Conservation (phyloP, 2,113 vertebrate genomes). For the Brachyhypopomus occidentalis region DNA sequence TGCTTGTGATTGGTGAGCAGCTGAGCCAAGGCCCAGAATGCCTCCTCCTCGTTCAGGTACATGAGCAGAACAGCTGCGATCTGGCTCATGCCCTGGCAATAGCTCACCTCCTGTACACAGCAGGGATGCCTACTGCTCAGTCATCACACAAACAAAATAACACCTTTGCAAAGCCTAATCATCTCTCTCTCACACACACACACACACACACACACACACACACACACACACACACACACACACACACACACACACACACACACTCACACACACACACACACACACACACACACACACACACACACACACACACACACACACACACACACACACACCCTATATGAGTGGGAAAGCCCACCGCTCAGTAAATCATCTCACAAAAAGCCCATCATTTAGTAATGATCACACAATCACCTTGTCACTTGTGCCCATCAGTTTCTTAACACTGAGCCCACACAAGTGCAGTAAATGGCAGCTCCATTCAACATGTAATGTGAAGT, state of each 20-base stretch:
- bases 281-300: too few relatives aligned
- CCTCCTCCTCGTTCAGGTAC: slow-evolving; percentile 88
- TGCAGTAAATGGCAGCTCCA: background rate
- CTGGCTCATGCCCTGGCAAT: slow-evolving; percentile 93
- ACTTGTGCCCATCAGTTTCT: background rate
- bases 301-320: too few relatives aligned
- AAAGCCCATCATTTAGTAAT: too few relatives aligned
- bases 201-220: too few relatives aligned
- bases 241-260: too few relatives aligned
- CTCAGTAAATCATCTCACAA: background rate
- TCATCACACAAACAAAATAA: slow-evolving; percentile 13
- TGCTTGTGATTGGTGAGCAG: slow-evolving; percentile 84
- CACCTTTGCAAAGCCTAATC: too few relatives aligned
- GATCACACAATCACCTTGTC: background rate
- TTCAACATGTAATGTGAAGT: background rate
- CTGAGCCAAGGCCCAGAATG: slow-evolving; percentile 88
- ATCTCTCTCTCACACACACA: background rate
- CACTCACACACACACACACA: too few relatives aligned
- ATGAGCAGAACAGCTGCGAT: slow-evolving; percentile 86
- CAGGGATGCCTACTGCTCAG: slow-evolving; percentile 20
- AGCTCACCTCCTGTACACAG: slow-evolving; percentile 87
- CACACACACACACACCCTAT: too few relatives aligned
- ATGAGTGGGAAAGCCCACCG: too few relatives aligned
- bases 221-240: too few relatives aligned
- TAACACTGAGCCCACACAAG: background rate